Evolutionary conservation across 2,888 invertebrate species (phyloP).

Genomic region (Siphonodentalium dalli): DNA sequence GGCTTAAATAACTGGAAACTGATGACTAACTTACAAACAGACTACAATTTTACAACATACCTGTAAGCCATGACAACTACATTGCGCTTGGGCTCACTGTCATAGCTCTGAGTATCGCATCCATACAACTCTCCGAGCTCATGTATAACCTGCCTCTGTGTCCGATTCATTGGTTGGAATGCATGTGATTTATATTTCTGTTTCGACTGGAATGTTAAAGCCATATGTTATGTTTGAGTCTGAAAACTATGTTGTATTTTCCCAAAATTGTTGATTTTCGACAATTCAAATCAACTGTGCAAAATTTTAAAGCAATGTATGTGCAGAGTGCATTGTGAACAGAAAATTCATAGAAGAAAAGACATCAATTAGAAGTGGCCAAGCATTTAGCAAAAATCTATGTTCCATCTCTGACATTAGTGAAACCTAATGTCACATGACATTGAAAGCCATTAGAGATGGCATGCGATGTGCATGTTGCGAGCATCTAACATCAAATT

Average conservation of each 20-base stretch:
- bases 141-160: conserved; percentile 90
- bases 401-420: too few species aligned
- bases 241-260: background rate
- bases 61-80: conserved; percentile 70
- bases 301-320: background rate
- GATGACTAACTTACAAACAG: too few species aligned
- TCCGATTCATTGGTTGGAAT: conserved; percentile 91
- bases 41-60: conserved; percentile 45
- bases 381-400: too few species aligned
- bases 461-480: too few species aligned
- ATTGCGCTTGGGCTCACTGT: conserved; percentile 93
- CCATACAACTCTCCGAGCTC: conserved; percentile 95
- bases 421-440: too few species aligned
- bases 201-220: conserved; percentile 70
- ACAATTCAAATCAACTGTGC: background rate
- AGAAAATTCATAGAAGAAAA: too few species aligned
- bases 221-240: background rate
- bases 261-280: background rate
- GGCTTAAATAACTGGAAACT: too few species aligned
- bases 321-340: too few species aligned
- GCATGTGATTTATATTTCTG: conserved; percentile 84
- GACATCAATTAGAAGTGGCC: too few species aligned
- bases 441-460: too few species aligned
- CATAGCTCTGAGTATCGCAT: conserved; percentile 91
- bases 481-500: too few species aligned